These are phyloP conservation scores for Hippotragus niger DNA, from an alignment of 2,113 vertebrate genomes.

Conservation along the genomic window DNA sequence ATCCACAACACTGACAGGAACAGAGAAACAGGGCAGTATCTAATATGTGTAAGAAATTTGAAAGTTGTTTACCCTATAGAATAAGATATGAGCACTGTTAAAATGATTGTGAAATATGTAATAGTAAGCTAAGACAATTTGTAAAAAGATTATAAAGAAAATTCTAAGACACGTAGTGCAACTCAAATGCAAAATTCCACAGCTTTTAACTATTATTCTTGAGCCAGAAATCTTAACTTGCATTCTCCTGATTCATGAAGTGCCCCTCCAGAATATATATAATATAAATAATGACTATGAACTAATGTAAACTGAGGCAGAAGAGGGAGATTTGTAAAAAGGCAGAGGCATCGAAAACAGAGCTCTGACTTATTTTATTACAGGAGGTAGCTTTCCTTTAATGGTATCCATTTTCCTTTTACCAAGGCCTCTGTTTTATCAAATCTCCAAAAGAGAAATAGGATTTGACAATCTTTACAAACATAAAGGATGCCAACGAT, in stretches of 20 bases:
- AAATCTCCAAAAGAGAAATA: background rate
- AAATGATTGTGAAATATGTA: constrained; percentile 46
- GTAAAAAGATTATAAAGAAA: constrained; percentile 46
- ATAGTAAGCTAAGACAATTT: constrained; percentile 35
- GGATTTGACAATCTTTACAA: constrained; percentile 11
- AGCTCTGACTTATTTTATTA: background rate
- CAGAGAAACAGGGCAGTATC: background rate
- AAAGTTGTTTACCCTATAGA: background rate
- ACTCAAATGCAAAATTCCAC: background rate
- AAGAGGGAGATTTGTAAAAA: background rate
- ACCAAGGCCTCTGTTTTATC: background rate
- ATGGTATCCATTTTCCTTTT: background rate
- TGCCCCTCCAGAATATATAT: background rate
- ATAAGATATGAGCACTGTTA: background rate
- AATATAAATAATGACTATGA: background rate
- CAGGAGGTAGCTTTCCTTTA: background rate
- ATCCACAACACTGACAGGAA: background rate
- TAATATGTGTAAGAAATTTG: background rate
- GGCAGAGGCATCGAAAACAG: rapidly evolving
- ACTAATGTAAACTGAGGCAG: background rate
- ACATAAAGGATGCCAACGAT: background rate
- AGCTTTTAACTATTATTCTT: background rate
- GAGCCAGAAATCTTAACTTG: background rate
- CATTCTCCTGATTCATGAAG: background rate
- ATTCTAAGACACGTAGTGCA: background rate